Evolutionary conservation across 2,113 vertebrate genomes (phyloP).

Genomic region (Oryzias curvinotus): DNA sequence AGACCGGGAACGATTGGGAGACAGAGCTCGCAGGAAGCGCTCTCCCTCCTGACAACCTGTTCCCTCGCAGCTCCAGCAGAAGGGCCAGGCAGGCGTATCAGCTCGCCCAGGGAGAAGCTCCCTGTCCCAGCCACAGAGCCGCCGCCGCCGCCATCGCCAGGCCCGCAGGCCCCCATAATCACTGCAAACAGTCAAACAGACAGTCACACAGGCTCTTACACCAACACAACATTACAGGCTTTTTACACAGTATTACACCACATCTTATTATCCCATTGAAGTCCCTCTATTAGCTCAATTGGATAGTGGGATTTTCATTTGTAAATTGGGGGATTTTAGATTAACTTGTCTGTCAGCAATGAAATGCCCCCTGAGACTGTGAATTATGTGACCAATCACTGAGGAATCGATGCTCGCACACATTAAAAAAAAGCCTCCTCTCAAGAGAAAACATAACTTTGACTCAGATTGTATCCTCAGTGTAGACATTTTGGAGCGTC

Average conservation of each 20-base stretch:
- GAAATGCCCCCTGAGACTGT: slow-evolving; percentile 75
- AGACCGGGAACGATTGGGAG: slow-evolving; percentile 24
- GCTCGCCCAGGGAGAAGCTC: slow-evolving; percentile 68
- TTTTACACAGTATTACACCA: slow-evolving; percentile 84
- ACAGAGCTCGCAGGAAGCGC: slow-evolving; percentile 43
- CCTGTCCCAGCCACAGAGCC: slow-evolving; percentile 52
- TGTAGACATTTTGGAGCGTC: slow-evolving; percentile 15
- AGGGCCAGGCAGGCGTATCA: slow-evolving; percentile 59
- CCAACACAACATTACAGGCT: slow-evolving; percentile 81
- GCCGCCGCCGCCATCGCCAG: slow-evolving; percentile 46
- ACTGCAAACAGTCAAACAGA: slow-evolving; percentile 76
- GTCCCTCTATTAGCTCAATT: slow-evolving; percentile 84
- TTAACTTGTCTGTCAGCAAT: slow-evolving; percentile 78
- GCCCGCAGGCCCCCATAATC: slow-evolving; percentile 75
- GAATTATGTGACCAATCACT: slow-evolving; percentile 76
- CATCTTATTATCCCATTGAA: slow-evolving; percentile 83
- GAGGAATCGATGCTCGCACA: slow-evolving; percentile 61
- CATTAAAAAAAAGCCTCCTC: slow-evolving; percentile 53
- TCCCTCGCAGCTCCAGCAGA: slow-evolving; percentile 57
- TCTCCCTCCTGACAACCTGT: slow-evolving; percentile 52
- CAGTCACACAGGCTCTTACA: slow-evolving; percentile 73
- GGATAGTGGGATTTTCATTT: slow-evolving; percentile 84
- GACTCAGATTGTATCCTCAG: slow-evolving; percentile 30
- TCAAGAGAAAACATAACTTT: slow-evolving; percentile 35
- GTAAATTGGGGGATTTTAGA: slow-evolving; percentile 83